These are phyloP conservation scores for Halcyon leucocephala DNA, from an alignment of 2,797 vertebrate species.

Conservation along the genomic window DNA sequence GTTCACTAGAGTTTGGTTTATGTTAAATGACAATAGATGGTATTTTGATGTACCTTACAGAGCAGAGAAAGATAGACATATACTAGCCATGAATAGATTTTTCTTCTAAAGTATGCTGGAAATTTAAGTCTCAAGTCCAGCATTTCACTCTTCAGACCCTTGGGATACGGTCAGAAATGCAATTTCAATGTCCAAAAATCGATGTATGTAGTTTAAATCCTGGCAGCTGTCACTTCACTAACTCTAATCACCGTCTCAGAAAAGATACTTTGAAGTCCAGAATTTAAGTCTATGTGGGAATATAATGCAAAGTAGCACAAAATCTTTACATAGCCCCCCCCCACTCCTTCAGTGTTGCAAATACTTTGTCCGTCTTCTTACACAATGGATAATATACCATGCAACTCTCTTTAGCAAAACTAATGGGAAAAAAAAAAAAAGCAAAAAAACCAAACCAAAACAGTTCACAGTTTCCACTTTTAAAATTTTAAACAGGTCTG, in stretches of 20 bases:
- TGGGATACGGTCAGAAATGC: neutral
- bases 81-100: neutral
- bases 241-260: neutral
- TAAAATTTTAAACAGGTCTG: neutral
- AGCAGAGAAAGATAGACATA: neutral
- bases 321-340: neutral
- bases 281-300: neutral
- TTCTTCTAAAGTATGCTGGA: neutral
- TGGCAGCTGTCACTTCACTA: neutral
- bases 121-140: neutral
- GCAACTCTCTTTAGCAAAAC: neutral
- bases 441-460: neutral
- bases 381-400: neutral
- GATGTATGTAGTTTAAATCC: neutral
- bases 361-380: neutral
- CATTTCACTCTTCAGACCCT: neutral
- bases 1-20: constrained; percentile 25
- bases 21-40: constrained; percentile 24
- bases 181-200: neutral
- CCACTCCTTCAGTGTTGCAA: neutral
- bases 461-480: neutral
- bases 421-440: neutral
- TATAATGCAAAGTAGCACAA: neutral
- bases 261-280: neutral
- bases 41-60: constrained; percentile 44